Evolutionary conservation across 2,113 vertebrate genomes (phyloP).

Genomic region (Oryzias woworae): DNA sequence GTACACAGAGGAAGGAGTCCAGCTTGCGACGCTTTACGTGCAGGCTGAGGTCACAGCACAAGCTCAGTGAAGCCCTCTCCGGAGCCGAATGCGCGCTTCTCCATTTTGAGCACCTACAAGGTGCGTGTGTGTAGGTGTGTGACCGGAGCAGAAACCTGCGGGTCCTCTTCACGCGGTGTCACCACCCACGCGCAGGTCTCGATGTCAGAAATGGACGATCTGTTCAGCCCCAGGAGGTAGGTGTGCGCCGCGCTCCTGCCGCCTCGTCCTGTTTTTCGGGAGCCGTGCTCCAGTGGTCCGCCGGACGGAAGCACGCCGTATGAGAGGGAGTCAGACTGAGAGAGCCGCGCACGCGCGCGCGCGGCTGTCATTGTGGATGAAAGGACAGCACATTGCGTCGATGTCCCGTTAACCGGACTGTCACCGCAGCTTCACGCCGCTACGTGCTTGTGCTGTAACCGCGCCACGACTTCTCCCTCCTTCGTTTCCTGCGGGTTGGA

Average conservation of each 20-base stretch:
- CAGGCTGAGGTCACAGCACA: constrained; percentile 98
- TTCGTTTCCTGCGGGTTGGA: not conserved
- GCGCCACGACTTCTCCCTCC: not conserved
- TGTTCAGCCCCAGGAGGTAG: constrained; percentile 96
- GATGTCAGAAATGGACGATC: constrained; percentile 91
- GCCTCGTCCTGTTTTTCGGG: constrained; percentile 21
- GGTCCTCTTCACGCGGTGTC: constrained; percentile 60
- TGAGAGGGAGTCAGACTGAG: not conserved
- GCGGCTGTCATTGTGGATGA: constrained; percentile 29
- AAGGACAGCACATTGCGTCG: constrained; percentile 14
- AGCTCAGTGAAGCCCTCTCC: constrained; percentile 89
- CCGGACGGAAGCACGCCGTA: constrained; percentile 11
- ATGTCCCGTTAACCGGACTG: constrained; percentile 4
- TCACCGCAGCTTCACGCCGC: constrained; percentile 31
- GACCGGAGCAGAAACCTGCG: constrained; percentile 67
- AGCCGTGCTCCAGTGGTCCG: constrained; percentile 15
- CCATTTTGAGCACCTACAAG: constrained; percentile 93
- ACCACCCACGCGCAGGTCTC: constrained; percentile 72
- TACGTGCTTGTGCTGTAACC: not conserved
- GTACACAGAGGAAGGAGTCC: constrained; percentile 85
- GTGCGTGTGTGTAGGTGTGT: no score
- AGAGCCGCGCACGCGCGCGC: no score
- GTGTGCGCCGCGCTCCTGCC: constrained; percentile 69
- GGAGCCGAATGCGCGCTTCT: constrained; percentile 87
- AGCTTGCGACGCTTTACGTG: constrained; percentile 86